Evolutionary conservation across 2,888 invertebrate species (phyloP).

Genomic region (Acanthoscelides obtectus): DNA sequence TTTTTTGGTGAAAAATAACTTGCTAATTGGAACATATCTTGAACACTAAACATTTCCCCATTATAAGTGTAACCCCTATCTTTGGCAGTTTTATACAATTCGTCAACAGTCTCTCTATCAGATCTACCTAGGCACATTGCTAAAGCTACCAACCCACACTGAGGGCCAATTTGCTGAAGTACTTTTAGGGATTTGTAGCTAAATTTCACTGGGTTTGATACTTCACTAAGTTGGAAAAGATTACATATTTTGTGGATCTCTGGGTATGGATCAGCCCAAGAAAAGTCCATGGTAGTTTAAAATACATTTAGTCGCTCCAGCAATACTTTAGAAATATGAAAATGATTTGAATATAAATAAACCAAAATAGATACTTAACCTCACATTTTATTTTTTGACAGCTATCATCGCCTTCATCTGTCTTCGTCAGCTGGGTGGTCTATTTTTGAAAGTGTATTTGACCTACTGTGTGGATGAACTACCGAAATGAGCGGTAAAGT

Average conservation of each 20-base stretch:
- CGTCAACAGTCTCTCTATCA: constrained; percentile 55
- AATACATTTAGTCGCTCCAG: background rate
- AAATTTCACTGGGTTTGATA: constrained; percentile 49
- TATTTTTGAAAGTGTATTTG: no score
- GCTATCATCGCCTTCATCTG: background rate
- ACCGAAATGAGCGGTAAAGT: constrained; percentile 33
- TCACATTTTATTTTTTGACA: background rate
- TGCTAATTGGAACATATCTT: constrained; percentile 62
- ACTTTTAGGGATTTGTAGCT: constrained; percentile 33
- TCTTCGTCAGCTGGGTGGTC: background rate
- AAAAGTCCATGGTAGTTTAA: constrained; percentile 42
- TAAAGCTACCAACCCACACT: constrained; percentile 84
- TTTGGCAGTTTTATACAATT: constrained; percentile 56
- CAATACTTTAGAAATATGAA: background rate
- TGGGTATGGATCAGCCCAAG: constrained; percentile 56
- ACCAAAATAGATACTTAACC: background rate
- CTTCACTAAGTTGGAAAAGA: constrained; percentile 52
- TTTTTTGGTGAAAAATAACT: constrained; percentile 53
- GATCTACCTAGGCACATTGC: constrained; percentile 68
- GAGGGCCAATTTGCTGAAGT: constrained; percentile 58
- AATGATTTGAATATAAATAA: background rate
- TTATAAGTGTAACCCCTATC: constrained; percentile 65
- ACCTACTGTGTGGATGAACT: background rate
- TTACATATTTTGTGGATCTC: constrained; percentile 57
- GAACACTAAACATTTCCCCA: constrained; percentile 86